Conservation (phyloP, 2,888 invertebrate species). For the Perizoma flavofasciatum region DNA sequence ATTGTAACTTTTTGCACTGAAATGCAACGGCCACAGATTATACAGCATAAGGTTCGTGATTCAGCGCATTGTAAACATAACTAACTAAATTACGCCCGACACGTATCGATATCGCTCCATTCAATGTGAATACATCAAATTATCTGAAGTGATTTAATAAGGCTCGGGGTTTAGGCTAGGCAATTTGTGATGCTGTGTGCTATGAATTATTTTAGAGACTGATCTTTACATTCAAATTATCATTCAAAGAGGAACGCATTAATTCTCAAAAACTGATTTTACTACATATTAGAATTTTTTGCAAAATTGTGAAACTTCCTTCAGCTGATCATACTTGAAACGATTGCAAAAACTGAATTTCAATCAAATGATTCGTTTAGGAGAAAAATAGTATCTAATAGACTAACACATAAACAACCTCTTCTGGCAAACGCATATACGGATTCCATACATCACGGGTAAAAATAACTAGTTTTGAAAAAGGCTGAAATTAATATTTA, state of each 20-base stretch:
- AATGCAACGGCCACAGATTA: constrained; percentile 65
- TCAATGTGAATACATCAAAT: constrained; percentile 61
- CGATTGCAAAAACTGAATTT: too few relatives aligned
- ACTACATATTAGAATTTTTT: too few relatives aligned
- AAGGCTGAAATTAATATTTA: neutral
- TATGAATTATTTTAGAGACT: constrained; percentile 9
- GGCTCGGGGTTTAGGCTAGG: constrained; percentile 49
- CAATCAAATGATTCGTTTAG: too few relatives aligned
- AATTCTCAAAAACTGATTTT: too few relatives aligned
- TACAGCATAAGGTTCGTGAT: constrained; percentile 48
- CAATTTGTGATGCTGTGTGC: constrained; percentile 43
- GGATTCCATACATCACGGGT: too few relatives aligned
- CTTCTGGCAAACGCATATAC: too few relatives aligned
- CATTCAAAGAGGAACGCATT: too few relatives aligned
- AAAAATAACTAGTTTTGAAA: neutral
- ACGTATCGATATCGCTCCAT: constrained; percentile 62
- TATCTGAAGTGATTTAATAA: constrained; percentile 45
- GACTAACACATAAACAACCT: too few relatives aligned
- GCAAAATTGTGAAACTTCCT: too few relatives aligned
- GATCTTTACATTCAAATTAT: too few relatives aligned
- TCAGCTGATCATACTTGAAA: too few relatives aligned
- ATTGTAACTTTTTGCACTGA: constrained; percentile 72
- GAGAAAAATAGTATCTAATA: too few relatives aligned
- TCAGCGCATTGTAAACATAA: constrained; percentile 72
- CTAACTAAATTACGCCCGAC: constrained; percentile 65